Conservation (phyloP, 92 coral and sea anemone species). For the Porites evermanni region DNA sequence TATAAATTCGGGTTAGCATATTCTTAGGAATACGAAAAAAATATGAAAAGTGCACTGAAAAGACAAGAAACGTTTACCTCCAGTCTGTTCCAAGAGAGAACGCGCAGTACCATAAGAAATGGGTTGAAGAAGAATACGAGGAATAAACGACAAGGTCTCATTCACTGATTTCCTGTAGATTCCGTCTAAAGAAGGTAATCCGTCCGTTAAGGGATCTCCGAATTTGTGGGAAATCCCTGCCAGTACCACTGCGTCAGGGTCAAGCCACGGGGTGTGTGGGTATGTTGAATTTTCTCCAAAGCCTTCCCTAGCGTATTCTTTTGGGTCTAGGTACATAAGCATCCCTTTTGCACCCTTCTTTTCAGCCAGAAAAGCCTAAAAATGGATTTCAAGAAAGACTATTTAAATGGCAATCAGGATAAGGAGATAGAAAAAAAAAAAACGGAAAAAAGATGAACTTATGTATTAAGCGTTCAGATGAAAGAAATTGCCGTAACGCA, state of each 20-base stretch:
- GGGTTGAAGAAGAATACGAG: conserved; percentile 83
- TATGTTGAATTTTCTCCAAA: conserved; percentile 58
- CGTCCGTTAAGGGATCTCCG: conserved; percentile 88
- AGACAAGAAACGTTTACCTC: conserved; percentile 59
- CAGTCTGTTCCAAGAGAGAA: conserved; percentile 62
- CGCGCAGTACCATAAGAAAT: conserved; percentile 84
- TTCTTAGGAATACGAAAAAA: too few relatives aligned
- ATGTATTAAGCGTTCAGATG: too few relatives aligned
- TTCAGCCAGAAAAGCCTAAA: conserved; percentile 42
- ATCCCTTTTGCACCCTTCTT: conserved; percentile 71
- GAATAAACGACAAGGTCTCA: conserved; percentile 32
- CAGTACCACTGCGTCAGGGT: conserved; percentile 73
- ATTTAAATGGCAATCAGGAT: neutral
- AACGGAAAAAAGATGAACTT: too few relatives aligned
- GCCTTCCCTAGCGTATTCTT: conserved; percentile 58
- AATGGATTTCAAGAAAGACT: neutral
- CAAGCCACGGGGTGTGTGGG: conserved; percentile 73
- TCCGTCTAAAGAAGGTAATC: conserved; percentile 75
- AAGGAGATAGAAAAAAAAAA: too few relatives aligned
- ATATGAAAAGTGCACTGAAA: neutral
- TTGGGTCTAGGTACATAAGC: conserved; percentile 74
- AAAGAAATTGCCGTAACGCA: too few relatives aligned
- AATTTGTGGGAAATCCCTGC: conserved; percentile 41
- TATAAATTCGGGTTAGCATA: too few relatives aligned
- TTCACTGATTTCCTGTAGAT: conserved; percentile 65